These are phyloP conservation scores for Rhinolophus sinicus DNA, from an alignment of 2,113 vertebrate species.

Conservation along the genomic window DNA sequence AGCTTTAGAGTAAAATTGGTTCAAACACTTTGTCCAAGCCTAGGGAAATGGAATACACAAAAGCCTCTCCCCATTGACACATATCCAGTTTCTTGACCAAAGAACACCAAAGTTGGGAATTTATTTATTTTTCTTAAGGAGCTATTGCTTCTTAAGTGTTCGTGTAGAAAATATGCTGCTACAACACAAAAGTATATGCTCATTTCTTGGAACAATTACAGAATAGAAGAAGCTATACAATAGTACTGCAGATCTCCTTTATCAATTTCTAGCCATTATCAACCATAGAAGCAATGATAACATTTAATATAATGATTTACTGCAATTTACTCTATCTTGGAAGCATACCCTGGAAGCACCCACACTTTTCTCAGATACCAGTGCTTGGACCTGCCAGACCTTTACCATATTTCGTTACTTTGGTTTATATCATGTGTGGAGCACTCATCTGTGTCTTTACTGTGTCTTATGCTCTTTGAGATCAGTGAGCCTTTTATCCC, in stretches of 20 bases:
- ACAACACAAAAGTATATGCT: background rate
- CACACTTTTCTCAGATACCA: background rate
- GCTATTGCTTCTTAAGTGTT: background rate
- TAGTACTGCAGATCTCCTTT: accelerated
- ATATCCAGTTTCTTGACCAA: background rate
- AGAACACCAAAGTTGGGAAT: background rate
- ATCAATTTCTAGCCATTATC: background rate
- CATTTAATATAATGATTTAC: background rate
- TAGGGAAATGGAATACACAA: background rate
- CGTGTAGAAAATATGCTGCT: background rate
- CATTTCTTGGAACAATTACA: background rate
- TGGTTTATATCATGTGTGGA: accelerated
- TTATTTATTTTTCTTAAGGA: background rate
- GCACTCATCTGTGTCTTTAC: background rate
- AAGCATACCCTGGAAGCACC: background rate
- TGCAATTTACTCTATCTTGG: background rate
- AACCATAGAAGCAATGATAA: background rate
- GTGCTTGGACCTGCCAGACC: accelerated
- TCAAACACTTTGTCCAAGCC: conserved; percentile 40
- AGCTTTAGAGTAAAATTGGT: conserved; percentile 29
- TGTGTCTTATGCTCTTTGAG: background rate
- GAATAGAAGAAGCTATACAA: background rate
- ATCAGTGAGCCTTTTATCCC: background rate
- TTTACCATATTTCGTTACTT: background rate
- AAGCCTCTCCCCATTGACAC: background rate